phyloP scores from a whole-genome alignment of 2,888 invertebrate species.

The Hydrotaea diabolus region DNA sequence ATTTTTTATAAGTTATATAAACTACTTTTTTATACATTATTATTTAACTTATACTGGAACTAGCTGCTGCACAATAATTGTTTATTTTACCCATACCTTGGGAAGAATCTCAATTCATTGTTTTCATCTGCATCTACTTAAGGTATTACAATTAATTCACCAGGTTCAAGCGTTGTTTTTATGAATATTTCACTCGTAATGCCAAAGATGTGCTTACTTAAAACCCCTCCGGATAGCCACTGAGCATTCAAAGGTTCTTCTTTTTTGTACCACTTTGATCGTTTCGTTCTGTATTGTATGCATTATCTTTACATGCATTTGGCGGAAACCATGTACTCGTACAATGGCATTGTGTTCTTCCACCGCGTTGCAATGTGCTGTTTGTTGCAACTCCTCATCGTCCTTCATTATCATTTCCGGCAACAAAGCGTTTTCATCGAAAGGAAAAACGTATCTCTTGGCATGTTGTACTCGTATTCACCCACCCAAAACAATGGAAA shows the following conservation, averaged over 20 bases:
- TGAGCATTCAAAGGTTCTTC: neutral
- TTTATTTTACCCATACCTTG: too few relatives aligned
- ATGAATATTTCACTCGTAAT: neutral
- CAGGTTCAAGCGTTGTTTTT: neutral
- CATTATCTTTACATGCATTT: slow-evolving; percentile 12
- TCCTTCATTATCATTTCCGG: slow-evolving; percentile 26
- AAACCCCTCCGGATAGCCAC: neutral
- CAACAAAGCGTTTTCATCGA: slow-evolving; percentile 1
- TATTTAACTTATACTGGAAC: too few relatives aligned
- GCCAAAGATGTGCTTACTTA: neutral
- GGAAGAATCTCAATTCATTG: neutral
- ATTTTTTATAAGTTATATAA: too few relatives aligned
- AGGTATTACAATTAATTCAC: neutral
- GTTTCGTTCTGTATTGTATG: neutral
- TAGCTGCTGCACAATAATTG: too few relatives aligned
- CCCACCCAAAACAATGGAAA: neutral
- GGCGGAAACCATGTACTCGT: slow-evolving; percentile 32
- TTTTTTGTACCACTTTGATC: neutral
- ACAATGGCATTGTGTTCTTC: slow-evolving; percentile 4
- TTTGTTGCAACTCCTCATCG: neutral
- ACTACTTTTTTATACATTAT: too few relatives aligned
- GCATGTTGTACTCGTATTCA: too few relatives aligned
- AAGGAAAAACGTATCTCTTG: neutral
- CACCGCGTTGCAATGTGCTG: neutral
- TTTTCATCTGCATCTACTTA: neutral